phyloP scores from a whole-genome alignment of 2,888 invertebrate species.

The Carabus problematicus region DNA sequence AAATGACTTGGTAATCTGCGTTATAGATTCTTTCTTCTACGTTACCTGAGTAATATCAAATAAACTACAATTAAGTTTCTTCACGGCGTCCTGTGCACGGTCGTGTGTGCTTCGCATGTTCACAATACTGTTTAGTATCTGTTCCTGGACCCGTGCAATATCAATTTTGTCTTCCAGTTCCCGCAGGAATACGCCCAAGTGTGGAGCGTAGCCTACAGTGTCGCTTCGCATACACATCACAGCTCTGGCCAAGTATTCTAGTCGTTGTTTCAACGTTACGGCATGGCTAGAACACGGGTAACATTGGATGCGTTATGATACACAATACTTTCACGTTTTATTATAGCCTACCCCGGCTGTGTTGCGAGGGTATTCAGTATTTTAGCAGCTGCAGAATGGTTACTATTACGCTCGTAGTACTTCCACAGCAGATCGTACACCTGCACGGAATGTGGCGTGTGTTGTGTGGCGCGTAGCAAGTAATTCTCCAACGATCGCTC shows the following conservation, averaged over 20 bases:
- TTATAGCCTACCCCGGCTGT: conserved; percentile 68
- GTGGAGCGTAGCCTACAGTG: conserved; percentile 74
- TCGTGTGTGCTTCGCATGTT: conserved; percentile 57
- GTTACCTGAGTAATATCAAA: conserved; percentile 86
- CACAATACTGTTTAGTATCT: conserved; percentile 71
- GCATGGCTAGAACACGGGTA: conserved; percentile 64
- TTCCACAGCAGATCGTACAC: conserved; percentile 91
- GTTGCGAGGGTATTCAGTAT: conserved; percentile 89
- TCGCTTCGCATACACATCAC: conserved; percentile 95
- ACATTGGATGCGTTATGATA: conserved; percentile 8
- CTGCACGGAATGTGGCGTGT: conserved; percentile 66
- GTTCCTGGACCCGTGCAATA: conserved; percentile 84
- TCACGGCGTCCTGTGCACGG: conserved; percentile 65
- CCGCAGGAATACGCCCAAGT: conserved; percentile 79
- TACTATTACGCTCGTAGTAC: conserved; percentile 90
- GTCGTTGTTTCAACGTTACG: conserved; percentile 78
- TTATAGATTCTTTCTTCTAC: too few relatives aligned
- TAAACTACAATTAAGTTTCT: conserved; percentile 79
- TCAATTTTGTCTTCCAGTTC: conserved; percentile 94
- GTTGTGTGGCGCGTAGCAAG: conserved; percentile 67
- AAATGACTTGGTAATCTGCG: too few relatives aligned
- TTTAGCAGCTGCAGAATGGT: conserved; percentile 91
- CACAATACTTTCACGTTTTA: too few relatives aligned
- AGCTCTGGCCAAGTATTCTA: conserved; percentile 91
- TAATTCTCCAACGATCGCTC: conserved; percentile 80